Evolutionary conservation across 2,888 invertebrate species (phyloP).

Genomic region (Clanis bilineata): DNA sequence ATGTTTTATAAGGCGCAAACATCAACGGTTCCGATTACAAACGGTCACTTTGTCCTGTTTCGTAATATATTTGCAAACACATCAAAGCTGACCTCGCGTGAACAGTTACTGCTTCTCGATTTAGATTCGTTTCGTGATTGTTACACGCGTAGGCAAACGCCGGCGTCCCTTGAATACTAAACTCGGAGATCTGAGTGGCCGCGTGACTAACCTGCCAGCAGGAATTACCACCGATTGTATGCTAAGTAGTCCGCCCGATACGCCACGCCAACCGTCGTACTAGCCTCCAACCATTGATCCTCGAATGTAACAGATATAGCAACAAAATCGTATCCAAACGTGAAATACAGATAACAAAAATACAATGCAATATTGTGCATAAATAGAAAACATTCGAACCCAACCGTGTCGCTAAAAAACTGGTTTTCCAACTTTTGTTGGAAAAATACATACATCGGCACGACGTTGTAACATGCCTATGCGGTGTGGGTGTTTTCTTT

Average conservation of each 20-base stretch:
- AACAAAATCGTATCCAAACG: not conserved
- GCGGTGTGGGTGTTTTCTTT: constrained; percentile 31
- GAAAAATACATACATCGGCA: not conserved
- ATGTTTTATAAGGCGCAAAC: constrained; percentile 3
- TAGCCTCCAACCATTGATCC: constrained; percentile 33
- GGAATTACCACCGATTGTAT: constrained; percentile 77
- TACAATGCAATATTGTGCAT: not conserved
- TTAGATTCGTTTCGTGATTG: constrained; percentile 63
- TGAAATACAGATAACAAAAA: not conserved
- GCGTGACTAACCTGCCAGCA: constrained; percentile 73
- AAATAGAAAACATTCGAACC: not conserved
- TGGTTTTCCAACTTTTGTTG: not conserved
- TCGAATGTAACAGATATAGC: constrained; percentile 14
- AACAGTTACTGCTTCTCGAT: constrained; percentile 71
- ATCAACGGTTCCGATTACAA: constrained; percentile 6
- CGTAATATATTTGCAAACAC: constrained; percentile 62
- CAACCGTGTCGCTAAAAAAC: not conserved
- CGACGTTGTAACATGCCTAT: not conserved
- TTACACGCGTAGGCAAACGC: constrained; percentile 63
- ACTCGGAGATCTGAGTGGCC: constrained; percentile 55
- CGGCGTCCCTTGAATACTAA: constrained; percentile 64
- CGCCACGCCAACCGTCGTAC: constrained; percentile 30
- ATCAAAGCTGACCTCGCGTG: constrained; percentile 66
- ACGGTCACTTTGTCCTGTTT: constrained; percentile 45
- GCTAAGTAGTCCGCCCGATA: constrained; percentile 56